phyloP scores from a whole-genome alignment of 1,140 invertebrate species.

The Atta cephalotes region DNA sequence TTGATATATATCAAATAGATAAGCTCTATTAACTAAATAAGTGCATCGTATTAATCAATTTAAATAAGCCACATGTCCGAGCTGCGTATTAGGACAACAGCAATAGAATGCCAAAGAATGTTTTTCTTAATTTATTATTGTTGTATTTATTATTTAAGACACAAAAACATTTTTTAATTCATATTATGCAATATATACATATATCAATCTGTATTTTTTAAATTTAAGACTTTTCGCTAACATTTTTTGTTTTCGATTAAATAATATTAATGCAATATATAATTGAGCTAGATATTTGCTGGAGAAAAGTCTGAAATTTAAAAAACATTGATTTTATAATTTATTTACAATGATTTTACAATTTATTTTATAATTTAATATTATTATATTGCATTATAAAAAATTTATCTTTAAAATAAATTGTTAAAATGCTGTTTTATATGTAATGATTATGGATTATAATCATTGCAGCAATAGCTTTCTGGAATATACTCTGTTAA shows the following conservation, averaged over 20 bases:
- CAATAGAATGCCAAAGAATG: conserved; percentile 20
- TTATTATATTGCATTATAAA: background rate
- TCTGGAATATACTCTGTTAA: conserved; percentile 23
- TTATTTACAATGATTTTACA: no score
- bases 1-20: conserved; percentile 32
- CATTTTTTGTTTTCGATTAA: conserved; percentile 64
- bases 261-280: conserved; percentile 24
- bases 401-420: conserved; percentile 10
- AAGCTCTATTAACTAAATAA: conserved; percentile 15
- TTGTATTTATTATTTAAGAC: background rate
- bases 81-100: conserved; percentile 2
- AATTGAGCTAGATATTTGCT: conserved; percentile 51
- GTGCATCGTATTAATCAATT: conserved; percentile 33
- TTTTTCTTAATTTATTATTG: background rate
- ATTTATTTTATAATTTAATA: background rate
- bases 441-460: background rate
- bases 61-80: background rate
- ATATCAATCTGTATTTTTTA: conserved; percentile 66
- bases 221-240: conserved; percentile 72
- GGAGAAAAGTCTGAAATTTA: conserved; percentile 19
- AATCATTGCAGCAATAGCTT: background rate
- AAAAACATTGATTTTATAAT: conserved; percentile 4
- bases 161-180: background rate
- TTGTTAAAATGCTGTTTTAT: conserved; percentile 8
- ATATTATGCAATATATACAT: background rate